Base-by-base conservation (phyloP, 1,140 invertebrate species). In the Eulimnadia texana region DNA sequence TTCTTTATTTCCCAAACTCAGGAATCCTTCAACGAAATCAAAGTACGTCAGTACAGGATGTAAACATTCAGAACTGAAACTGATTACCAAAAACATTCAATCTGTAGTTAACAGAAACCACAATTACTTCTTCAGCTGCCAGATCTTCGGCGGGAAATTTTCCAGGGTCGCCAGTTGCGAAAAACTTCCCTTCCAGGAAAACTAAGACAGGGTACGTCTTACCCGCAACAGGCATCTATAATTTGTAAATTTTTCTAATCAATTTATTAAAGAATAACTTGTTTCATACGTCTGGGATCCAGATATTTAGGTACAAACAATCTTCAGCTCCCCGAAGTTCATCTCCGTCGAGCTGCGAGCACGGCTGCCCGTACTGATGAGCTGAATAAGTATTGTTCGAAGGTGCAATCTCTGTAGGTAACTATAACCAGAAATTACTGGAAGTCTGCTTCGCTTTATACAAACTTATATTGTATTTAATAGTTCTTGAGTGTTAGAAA, bases 101-200 rank as follows among this genome's bases (percentile, higher is more conserved):
- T 9, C 83, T 74, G 69, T 82, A 84, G 63, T 77, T 77, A 16
- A 81, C 75, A 10, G 78, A 80, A 3, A 84, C 80, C 2, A 84
- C 80, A 3, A 84, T 75, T 1, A 83, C 60, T 1, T 80, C 80
- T 70, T 84, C 82, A 6, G 78, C 72, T 0, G 83, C 80, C 27
- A 84, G 68, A 66, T 85, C 82, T 68, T 84, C 76, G 2, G 79
- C 83, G 1, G 80, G 78, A 23, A 77, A 73, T 22, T 76, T 72
- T 56, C 76, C 71, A 10, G 69, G 65, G 10, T 72, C 68, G 66
- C 76, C 74, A 53, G 70, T 70, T 23, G 74, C 72, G 57, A 77
- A 75, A 0, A 65, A 66, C 66, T 82, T 79, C 33, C 79, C 80
- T 61, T 78, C 80, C 13, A 83, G 67, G 65, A 82, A 74, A 2